A percentile compares a stretch with the other conserved stretches of the same genome.
Evolutionary conservation across 2,888 invertebrate species (phyloP).

Genomic region (Heliconius aoede): DNA sequence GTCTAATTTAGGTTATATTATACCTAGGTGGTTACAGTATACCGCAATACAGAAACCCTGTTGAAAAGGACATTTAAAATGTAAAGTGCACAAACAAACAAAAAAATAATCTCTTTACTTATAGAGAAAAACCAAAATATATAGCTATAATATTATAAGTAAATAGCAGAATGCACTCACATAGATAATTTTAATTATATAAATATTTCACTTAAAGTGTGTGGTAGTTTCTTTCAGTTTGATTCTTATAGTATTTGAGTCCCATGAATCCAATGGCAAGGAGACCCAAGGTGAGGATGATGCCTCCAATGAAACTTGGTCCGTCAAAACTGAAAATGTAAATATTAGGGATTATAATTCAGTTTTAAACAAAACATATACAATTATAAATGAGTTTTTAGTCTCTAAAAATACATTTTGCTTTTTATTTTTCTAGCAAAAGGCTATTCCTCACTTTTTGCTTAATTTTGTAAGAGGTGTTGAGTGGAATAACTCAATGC

Average conservation of each 20-base stretch:
- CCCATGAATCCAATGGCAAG: constrained; percentile 92
- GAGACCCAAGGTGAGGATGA: constrained; percentile 90
- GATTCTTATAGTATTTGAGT: constrained; percentile 94
- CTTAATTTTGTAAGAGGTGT: background rate
- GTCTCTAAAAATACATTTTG: too few relatives aligned
- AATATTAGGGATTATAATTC: background rate
- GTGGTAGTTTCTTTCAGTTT: constrained; percentile 93
- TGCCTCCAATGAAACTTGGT: constrained; percentile 92
- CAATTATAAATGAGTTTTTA: too few relatives aligned
- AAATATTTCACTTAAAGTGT: constrained; percentile 87
- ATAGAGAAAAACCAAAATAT: constrained; percentile 38
- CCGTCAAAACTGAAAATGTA: constrained; percentile 85
- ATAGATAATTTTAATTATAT: constrained; percentile 53
- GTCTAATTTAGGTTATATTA: constrained; percentile 39
- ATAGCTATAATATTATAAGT: constrained; percentile 42
- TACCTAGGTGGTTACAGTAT: constrained; percentile 24
- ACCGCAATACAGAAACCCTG: constrained; percentile 51
- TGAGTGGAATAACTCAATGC: background rate
- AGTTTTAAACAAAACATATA: too few relatives aligned
- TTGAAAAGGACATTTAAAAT: constrained; percentile 42
- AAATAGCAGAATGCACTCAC: constrained; percentile 68
- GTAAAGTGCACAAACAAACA: constrained; percentile 49
- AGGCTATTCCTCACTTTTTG: too few relatives aligned
- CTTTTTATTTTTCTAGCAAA: too few relatives aligned
- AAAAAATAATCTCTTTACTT: constrained; percentile 44